These are phyloP conservation scores for Acleris laterana DNA, from an alignment of 2,888 invertebrate species.

Conservation along the genomic window DNA sequence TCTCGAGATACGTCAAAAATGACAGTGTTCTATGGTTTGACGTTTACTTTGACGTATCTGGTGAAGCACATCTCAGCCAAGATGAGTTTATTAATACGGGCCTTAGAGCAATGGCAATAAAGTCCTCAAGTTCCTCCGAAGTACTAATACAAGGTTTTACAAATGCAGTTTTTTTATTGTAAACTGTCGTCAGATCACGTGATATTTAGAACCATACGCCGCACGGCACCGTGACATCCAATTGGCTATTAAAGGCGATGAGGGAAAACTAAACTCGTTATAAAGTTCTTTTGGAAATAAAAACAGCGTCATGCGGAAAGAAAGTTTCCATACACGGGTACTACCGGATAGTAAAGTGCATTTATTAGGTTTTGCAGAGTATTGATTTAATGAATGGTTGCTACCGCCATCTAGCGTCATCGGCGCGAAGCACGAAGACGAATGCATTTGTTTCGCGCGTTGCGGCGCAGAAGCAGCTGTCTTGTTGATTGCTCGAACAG, in stretches of 20 bases:
- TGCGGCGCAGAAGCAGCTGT: conserved; percentile 14
- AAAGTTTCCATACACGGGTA: conserved; percentile 6
- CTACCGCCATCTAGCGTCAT: conserved; percentile 22
- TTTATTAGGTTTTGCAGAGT: neutral
- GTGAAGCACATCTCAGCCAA: too few relatives aligned
- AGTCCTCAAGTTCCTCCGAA: too few relatives aligned
- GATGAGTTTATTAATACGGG: too few relatives aligned
- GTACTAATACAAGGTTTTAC: too few relatives aligned
- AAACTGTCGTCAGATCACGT: too few relatives aligned
- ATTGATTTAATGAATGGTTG: neutral
- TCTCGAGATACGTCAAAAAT: too few relatives aligned
- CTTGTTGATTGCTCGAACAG: conserved; percentile 8
- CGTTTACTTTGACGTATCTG: too few relatives aligned
- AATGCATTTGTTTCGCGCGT: neutral
- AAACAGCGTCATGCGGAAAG: neutral
- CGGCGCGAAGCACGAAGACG: neutral
- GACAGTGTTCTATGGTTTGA: too few relatives aligned
- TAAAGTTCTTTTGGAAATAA: conserved; percentile 2
- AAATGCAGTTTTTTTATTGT: too few relatives aligned
- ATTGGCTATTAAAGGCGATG: neutral
- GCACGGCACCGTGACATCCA: neutral
- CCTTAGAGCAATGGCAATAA: too few relatives aligned
- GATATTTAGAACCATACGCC: too few relatives aligned
- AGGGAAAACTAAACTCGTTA: conserved; percentile 1
- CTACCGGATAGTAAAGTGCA: neutral